phyloP scores from a whole-genome alignment of 2,113 vertebrate genomes.

The Trinectes maculatus region DNA sequence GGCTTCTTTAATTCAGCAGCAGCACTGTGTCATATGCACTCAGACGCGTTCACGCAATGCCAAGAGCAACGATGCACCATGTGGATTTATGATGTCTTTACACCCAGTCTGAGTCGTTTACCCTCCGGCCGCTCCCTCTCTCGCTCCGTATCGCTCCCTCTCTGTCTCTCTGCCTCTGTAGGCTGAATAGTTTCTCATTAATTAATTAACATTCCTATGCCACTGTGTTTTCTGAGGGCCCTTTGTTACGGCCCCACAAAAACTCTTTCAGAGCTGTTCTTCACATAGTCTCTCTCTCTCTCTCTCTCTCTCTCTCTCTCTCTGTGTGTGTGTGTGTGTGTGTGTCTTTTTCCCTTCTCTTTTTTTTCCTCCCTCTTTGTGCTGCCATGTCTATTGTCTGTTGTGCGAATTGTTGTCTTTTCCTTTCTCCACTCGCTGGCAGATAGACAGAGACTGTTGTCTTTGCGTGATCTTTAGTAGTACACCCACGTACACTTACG shows the following conservation, averaged over 20 bases:
- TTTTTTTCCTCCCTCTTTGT: conserved; percentile 53
- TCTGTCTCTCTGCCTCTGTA: conserved; percentile 63
- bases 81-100: conserved; percentile 21
- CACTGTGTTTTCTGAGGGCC: conserved; percentile 78
- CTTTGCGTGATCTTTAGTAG: conserved; percentile 26
- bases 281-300: conserved; percentile 66
- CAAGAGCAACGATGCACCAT: conserved; percentile 4
- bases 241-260: conserved; percentile 79
- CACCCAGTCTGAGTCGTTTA: conserved; percentile 8
- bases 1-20: conserved; percentile 20
- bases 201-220: conserved; percentile 85
- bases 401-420: conserved; percentile 22
- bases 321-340: too few species aligned
- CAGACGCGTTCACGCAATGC: conserved; percentile 5
- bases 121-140: conserved; percentile 16
- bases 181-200: conserved; percentile 82
- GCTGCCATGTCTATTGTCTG: conserved; percentile 48
- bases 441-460: conserved; percentile 14
- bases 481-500: not conserved
- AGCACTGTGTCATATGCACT: not conserved
- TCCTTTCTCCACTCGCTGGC: not conserved
- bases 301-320: conserved; percentile 30
- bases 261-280: conserved; percentile 76
- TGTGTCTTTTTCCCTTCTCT: too few species aligned
- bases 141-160: conserved; percentile 44